A percentile compares a stretch with the other conserved stretches of the same genome.
Conservation (phyloP, 1,140 invertebrate genomes). For the Drosophila subpulchrella region DNA sequence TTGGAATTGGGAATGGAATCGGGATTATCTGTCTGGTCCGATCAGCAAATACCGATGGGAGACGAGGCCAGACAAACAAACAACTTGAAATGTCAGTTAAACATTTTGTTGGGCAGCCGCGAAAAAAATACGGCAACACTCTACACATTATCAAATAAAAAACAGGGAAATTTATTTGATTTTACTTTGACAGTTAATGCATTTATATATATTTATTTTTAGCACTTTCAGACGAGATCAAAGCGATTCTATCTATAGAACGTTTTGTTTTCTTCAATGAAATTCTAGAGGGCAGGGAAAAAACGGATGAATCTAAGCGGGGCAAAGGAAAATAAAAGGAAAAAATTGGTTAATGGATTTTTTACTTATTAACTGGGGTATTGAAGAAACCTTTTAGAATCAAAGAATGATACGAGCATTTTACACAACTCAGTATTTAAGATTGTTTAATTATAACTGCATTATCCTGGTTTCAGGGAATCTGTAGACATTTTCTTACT, state of each 20-base stretch:
- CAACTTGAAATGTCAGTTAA: slow-evolving; percentile 65
- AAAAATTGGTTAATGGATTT: too few relatives aligned
- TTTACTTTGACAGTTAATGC: slow-evolving; percentile 38
- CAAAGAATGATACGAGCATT: neutral
- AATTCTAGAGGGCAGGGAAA: slow-evolving; percentile 27
- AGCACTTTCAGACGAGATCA: slow-evolving; percentile 33
- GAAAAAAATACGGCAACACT: slow-evolving; percentile 1
- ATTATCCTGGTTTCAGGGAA: neutral
- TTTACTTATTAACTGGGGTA: too few relatives aligned
- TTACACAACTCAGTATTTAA: neutral
- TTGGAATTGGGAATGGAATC: slow-evolving; percentile 5
- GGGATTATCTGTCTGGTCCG: slow-evolving; percentile 45
- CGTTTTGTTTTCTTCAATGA: slow-evolving; percentile 39
- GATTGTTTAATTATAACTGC: neutral
- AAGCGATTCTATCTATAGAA: slow-evolving; percentile 46
- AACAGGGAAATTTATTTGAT: slow-evolving; percentile 48
- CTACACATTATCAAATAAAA: slow-evolving; percentile 8
- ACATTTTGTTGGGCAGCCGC: slow-evolving; percentile 31
- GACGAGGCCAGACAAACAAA: slow-evolving; percentile 59
- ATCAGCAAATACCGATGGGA: slow-evolving; percentile 32
- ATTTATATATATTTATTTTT: slow-evolving; percentile 39
- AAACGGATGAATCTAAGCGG: neutral
- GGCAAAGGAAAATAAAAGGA: neutral
- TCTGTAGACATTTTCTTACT: too few relatives aligned
- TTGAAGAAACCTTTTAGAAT: too few relatives aligned